A percentile compares a stretch with the other conserved stretches of the same genome.
phyloP scores from a whole-genome alignment of 2,113 vertebrate genomes.

The Caranx ignobilis region DNA sequence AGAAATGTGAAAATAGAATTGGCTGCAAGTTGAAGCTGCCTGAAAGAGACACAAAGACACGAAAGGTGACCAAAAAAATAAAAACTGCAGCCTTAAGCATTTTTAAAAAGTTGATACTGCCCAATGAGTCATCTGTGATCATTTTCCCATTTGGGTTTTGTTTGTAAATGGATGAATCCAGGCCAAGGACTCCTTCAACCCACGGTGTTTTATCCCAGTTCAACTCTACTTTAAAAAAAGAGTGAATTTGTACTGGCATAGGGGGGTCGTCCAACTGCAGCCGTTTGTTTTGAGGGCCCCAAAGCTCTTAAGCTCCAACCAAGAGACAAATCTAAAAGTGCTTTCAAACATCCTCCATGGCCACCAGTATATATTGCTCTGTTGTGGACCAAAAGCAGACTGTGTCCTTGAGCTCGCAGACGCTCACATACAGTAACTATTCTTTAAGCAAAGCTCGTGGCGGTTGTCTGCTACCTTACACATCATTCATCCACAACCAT shows the following conservation, averaged over 20 bases:
- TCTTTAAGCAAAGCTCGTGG: slow-evolving; percentile 37
- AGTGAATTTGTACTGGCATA: background rate
- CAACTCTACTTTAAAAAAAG: background rate
- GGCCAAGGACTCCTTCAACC: background rate
- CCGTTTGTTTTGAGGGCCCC: background rate
- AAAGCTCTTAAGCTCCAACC: background rate
- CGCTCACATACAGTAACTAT: slow-evolving; percentile 31
- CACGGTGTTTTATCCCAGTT: background rate
- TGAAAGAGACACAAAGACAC: background rate
- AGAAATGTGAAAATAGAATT: background rate
- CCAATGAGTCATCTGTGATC: background rate
- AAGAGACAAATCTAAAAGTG: slow-evolving; percentile 5
- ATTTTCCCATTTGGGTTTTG: background rate
- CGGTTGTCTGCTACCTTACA: slow-evolving; percentile 48
- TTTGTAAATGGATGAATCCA: background rate
- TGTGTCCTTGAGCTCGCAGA: slow-evolving; percentile 64
- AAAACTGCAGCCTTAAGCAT: background rate
- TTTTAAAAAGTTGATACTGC: background rate
- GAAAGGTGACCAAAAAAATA: background rate
- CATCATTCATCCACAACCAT: slow-evolving; percentile 71
- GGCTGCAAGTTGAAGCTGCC: background rate
- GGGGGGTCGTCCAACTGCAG: background rate
- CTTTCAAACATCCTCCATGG: slow-evolving; percentile 6
- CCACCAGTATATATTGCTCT: slow-evolving; percentile 5
- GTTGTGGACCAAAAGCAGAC: slow-evolving; percentile 7